A percentile compares a stretch with the other conserved stretches of the same genome.
Evolutionary conservation across 2,797 vertebrate species (phyloP).

Genomic region (Myiotriccus ornatus): DNA sequence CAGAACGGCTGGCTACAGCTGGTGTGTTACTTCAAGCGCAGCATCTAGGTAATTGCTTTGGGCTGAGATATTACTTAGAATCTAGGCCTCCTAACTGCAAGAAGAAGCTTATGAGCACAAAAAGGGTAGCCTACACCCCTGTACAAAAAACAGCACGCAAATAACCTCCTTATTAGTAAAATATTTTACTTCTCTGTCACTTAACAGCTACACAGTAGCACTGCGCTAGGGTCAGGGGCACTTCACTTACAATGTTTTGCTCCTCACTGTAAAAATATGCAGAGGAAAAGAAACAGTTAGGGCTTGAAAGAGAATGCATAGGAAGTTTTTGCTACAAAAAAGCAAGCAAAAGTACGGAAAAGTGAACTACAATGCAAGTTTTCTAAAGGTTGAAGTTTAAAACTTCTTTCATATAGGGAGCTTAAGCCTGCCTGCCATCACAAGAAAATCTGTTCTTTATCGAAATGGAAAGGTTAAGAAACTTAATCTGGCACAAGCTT

Average conservation of each 20-base stretch:
- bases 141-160: not conserved
- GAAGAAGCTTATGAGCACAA: not conserved
- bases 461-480: not conserved
- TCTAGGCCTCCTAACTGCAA: not conserved
- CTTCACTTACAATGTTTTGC: not conserved
- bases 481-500: not conserved
- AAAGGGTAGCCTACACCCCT: not conserved
- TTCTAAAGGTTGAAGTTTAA: not conserved
- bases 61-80: not conserved
- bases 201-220: not conserved
- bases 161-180: not conserved
- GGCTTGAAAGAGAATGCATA: not conserved
- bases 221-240: not conserved
- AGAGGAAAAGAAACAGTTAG: not conserved
- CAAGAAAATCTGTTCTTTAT: not conserved
- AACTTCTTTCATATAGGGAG: not conserved
- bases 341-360: not conserved
- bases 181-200: not conserved
- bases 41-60: not conserved
- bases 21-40: not conserved
- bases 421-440: not conserved
- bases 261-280: not conserved
- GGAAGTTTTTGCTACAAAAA: not conserved
- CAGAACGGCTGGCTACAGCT: not conserved
- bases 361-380: not conserved